phyloP scores from a whole-genome alignment of 1,140 invertebrate genomes.

The Drosophila sturtevanti region DNA sequence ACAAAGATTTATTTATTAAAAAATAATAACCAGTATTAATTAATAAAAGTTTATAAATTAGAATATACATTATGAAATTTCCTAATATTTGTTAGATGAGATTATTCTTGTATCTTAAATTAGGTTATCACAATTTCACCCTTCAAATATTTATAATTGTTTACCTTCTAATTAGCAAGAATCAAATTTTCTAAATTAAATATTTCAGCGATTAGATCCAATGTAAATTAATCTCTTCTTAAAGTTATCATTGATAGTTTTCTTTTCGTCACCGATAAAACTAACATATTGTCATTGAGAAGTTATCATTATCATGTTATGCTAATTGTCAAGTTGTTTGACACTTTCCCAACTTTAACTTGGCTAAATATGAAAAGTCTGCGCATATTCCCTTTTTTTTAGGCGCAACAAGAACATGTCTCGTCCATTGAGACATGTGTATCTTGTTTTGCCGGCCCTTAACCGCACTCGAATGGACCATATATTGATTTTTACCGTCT shows the following conservation, averaged over 20 bases:
- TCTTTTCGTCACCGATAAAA: background rate
- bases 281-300: background rate
- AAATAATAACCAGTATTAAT: no score
- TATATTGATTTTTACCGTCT: conserved; percentile 40
- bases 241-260: background rate
- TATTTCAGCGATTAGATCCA: no score
- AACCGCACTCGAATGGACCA: conserved; percentile 29
- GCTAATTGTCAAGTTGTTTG: conserved; percentile 32
- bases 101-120: no score
- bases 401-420: conserved; percentile 48
- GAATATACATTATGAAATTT: no score
- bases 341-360: conserved; percentile 35
- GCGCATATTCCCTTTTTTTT: conserved; percentile 27
- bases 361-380: background rate
- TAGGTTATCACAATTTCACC: no score
- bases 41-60: no score
- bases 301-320: background rate
- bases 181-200: no score
- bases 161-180: no score
- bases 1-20: no score
- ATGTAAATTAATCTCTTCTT: no score
- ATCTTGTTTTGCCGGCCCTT: conserved; percentile 9
- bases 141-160: no score
- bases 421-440: conserved; percentile 16
- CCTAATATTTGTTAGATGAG: no score